Evolutionary conservation across 1,140 invertebrate genomes (phyloP), one percentile per base, ranked within the genome.

Genomic region (Aphaenogaster ashmeadi): DNA sequence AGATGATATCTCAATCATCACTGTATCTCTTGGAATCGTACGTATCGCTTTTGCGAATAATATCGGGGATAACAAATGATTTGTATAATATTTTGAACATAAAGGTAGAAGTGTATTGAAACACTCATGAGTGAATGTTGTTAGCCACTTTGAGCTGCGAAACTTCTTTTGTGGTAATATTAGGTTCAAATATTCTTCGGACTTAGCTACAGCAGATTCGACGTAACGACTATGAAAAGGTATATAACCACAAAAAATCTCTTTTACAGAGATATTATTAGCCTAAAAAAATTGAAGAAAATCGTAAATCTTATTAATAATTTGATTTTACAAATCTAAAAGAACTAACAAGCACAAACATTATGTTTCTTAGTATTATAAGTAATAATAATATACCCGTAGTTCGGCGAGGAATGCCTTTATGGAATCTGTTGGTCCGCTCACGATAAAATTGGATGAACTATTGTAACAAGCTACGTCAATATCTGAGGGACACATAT

Each of bases 51-150:
- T 98, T 92, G 98, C 97, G 92, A 99, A 99, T 2, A 98, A 95
- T 0, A 99, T 98, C 41, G 98, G 97, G 88, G 95, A 97, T 64
- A 98, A 94, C 11, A 99, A 95, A 94, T 99, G 99, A 94, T 99
- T 99, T 1, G 98, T 98, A 92, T 98, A 98, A 94, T 99, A 99
- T 91, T 98, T 98, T 9, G 98, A 97, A 0, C 98, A 99, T 1
- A 60, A 60, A 60, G 97, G 98, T n/a, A 96, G 92, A 84, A 96
- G 95, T 3, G 97, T 97, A 15, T 98, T 97, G 0, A 98, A 99
- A 0, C 5, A 98, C 97, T 89, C 98, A 98, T 0, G 99, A 95
- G 98, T 98, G 99, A 88, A 97, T 97, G 0, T 95, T 92, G 13
- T 97, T 97, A 50, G 98, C 96, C 27, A 94, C 89, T 60, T 60